Base-by-base conservation (phyloP, 2,113 vertebrate genomes). In the Phainopepla nitens region DNA sequence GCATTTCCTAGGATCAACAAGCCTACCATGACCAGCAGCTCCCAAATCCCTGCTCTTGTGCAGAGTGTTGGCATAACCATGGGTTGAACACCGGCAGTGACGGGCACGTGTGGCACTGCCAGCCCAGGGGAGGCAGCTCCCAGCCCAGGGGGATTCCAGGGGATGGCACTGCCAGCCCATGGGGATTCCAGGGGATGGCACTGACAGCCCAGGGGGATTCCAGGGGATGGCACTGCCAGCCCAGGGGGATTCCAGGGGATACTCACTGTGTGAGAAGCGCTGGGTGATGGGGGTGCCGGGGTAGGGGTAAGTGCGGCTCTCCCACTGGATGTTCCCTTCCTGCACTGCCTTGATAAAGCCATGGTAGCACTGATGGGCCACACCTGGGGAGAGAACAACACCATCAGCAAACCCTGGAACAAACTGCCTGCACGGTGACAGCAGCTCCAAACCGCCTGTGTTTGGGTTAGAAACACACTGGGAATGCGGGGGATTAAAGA, bases 231-330 rank as follows among this genome's bases (percentile, higher is more conserved):
- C 44, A n/a, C 42, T 65, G 41, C 41, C 62, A 44, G 29, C 36
- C 4, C 1, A 36, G 33, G 24, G 11, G n/a, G 22, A 49, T 33
- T 60, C 35, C 23, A 9, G 42, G 5, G 35, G 60, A 25, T 75
- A 99, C 99, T 99, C 93, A 99, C 99, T 99, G 98, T 99, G 99
- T 5, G 99, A 99, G 97, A 99, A 99, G 89, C 99, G 99, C 73
- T 99, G 99, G 3, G 99, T 99, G 95, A 99, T 99, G 11, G 99
- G 99, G 23, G 99, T 99, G 93, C 99, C 99, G 1, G 99, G 99
- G 94, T 99, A 99, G 29, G 99, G 99, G 68, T 99, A 99, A 10
- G 99, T 99, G 49, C 99, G 99, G 96, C 99, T 99, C 97, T 99
- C 99, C 99, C 99, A 99, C 95, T 99, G 99, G 80, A 99, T 99